phyloP scores from a whole-genome alignment of 2,888 invertebrate genomes.

The Enchytraeus crypticus region DNA sequence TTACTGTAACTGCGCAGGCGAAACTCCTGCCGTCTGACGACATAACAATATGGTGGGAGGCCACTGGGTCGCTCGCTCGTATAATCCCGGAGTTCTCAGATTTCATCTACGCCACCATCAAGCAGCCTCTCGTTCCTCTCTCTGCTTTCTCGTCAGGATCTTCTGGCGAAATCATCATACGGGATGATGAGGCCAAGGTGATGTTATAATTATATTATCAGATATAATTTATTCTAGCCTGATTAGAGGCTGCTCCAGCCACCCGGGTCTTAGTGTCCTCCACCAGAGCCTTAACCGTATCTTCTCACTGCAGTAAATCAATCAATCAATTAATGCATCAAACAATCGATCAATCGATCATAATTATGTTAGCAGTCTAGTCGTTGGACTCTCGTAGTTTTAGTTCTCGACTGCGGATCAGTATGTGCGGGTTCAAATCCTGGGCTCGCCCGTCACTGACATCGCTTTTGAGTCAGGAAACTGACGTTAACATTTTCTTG shows the following conservation, averaged over 20 bases:
- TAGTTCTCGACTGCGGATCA: too few relatives aligned
- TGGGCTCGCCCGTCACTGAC: too few relatives aligned
- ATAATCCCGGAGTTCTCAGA: slow-evolving; percentile 64
- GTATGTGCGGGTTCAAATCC: too few relatives aligned
- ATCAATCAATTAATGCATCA: too few relatives aligned
- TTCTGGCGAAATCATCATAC: slow-evolving; percentile 54
- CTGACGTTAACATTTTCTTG: too few relatives aligned
- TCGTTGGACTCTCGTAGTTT: too few relatives aligned
- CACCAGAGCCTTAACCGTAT: slow-evolving; percentile 96
- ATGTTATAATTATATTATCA: too few relatives aligned
- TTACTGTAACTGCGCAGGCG: slow-evolving; percentile 57
- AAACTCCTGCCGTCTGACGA: slow-evolving; percentile 83
- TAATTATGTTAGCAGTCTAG: too few relatives aligned
- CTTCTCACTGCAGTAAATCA: slow-evolving; percentile 61
- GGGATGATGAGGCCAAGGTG: slow-evolving; percentile 56
- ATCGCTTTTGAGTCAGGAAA: too few relatives aligned
- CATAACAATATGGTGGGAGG: slow-evolving; percentile 68
- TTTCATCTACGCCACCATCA: slow-evolving; percentile 73
- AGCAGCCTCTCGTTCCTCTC: slow-evolving; percentile 62
- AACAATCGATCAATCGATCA: too few relatives aligned
- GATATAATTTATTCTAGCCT: too few relatives aligned
- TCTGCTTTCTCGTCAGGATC: slow-evolving; percentile 30
- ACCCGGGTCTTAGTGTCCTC: slow-evolving; percentile 98
- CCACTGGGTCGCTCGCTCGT: slow-evolving; percentile 46
- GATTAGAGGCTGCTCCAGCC: slow-evolving; percentile 73